Base-by-base conservation (phyloP, 1,140 invertebrate species). In the Caenorhabditis inopinata region DNA sequence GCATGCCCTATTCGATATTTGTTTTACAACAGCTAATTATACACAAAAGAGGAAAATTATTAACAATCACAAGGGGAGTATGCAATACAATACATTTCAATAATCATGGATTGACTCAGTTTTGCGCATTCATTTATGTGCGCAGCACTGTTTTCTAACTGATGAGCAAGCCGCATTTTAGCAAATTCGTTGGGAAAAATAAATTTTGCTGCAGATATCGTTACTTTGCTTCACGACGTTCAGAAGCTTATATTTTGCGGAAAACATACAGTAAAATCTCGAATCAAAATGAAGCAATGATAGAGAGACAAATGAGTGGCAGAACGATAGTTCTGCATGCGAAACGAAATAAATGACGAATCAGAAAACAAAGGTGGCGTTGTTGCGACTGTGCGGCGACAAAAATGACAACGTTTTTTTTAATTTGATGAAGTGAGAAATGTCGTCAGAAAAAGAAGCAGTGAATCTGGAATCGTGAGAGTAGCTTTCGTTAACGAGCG, bases 281-380 rank as follows among this genome's bases (percentile, higher is more conserved):
- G 46, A 47, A 47, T 47, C 14, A 12, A 1, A 21, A 35, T 21
- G 12, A 35, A 32, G 14, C 25, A 58, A 38, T 38, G 38, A 68
- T n/a, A 68, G n/a, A 68, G 32, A 2, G 58, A 68, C 58, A 68
- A 68, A 68, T 32, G 58, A 32, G 29, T 68, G 58, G 58, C 38
- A 68, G 25, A 18, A 58, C n/a, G 51, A 38, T 38, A 32, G 58
- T 68, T 68, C 38, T 68, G 58, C 38, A 38, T 68, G 16, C 11
- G 58, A 68, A 68, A 42, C 32, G 32, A 68, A 42, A 21, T 68
- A n/a, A n/a, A n/a, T n/a, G 58, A 68, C 58, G 58, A 68, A 68
- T 68, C 58, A 14, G 38, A 68, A 68, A 58, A 58, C 29, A 58
- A 58, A 58, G 51, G 14, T n/a, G 32, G 18, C 32, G 58, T 68